A percentile compares a stretch with the other conserved stretches of the same genome.
These are phyloP conservation scores for Bathybates hornii DNA, from an alignment of 2,113 vertebrate genomes.

Conservation along the genomic window DNA sequence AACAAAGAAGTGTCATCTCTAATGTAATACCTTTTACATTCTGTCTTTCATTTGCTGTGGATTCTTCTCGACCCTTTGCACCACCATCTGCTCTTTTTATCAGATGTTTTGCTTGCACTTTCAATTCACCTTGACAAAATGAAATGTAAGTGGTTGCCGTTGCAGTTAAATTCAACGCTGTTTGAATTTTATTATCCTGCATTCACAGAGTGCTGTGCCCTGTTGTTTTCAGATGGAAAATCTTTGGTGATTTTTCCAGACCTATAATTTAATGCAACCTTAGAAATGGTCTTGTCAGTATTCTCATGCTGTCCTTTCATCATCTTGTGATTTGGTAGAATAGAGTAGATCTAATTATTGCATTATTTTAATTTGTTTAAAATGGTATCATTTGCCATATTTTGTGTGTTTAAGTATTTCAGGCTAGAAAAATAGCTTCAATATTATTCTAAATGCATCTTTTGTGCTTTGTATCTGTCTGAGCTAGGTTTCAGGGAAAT, in stretches of 20 bases:
- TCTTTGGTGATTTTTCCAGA: background rate
- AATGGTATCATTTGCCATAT: background rate
- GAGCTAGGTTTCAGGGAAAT: background rate
- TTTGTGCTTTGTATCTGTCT: background rate
- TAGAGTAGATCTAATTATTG: background rate
- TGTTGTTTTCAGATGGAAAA: background rate
- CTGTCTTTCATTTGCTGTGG: background rate
- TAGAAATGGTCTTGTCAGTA: slow-evolving; percentile 2
- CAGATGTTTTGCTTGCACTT: slow-evolving; percentile 14
- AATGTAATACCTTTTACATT: slow-evolving; percentile 23
- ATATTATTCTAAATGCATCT: background rate
- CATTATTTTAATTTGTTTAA: background rate
- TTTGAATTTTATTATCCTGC: background rate
- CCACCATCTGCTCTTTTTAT: background rate
- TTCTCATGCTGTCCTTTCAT: background rate
- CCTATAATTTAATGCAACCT: background rate
- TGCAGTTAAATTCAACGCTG: background rate
- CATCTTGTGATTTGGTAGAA: background rate
- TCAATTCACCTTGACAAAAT: slow-evolving; percentile 23
- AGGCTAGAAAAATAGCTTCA: background rate
- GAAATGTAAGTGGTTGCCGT: background rate
- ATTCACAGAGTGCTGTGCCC: background rate
- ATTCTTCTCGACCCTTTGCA: background rate
- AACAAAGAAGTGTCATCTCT: slow-evolving; percentile 15
- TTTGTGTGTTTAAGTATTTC: background rate